Base-by-base conservation (phyloP, 1,140 invertebrate genomes). In the Euwallacea similis region DNA sequence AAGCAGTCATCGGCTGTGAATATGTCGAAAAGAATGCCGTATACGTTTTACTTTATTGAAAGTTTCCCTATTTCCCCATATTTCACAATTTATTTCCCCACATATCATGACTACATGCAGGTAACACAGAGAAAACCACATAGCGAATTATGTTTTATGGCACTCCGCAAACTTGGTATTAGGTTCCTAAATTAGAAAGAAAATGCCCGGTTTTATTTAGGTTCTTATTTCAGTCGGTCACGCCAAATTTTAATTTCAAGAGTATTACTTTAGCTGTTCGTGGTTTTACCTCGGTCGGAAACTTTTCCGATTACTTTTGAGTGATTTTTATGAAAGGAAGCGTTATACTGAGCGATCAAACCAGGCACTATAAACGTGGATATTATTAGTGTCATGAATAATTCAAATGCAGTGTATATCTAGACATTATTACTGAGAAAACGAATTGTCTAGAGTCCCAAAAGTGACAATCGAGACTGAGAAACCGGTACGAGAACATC, bases 221-320 rank as follows among this genome's bases (percentile, higher is more conserved):
- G 50, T 66, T 66, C 65, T 66, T 66, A 66, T 66, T 66, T 66
- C 65, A 66, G 53, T 33, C 41, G 41, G 65, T 66, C 65, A 66
- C 65, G 65, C 65, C 65, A 66, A 66, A 66, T 66, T 66, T 66
- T 66, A 66, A 66, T 66, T 66, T 44, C 65, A 58, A 66, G 55
- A 66, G 65, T 58, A 66, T 66, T 66, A 66, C 65, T 44, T 66
- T 43, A 44, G 65, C 50, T 44, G 65, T 10, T 58, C 41, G 63
- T 41, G 21, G 63, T 46, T 58, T 56, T 33, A n/a, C 65, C 10
- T 13, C 9, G 21, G 13, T 44, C 9, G 33, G 43, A 66, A 66
- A 66, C 65, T 66, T 66, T 66, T 66, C 65, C 50, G 53, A 66
- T 66, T 66, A 66, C 33, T 66, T 66, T 16, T 8, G 41, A 58